Evolutionary conservation across 2,888 invertebrate genomes (phyloP), one percentile per base, ranked within the genome.

Genomic region (Lasioglossum vierecki): DNA sequence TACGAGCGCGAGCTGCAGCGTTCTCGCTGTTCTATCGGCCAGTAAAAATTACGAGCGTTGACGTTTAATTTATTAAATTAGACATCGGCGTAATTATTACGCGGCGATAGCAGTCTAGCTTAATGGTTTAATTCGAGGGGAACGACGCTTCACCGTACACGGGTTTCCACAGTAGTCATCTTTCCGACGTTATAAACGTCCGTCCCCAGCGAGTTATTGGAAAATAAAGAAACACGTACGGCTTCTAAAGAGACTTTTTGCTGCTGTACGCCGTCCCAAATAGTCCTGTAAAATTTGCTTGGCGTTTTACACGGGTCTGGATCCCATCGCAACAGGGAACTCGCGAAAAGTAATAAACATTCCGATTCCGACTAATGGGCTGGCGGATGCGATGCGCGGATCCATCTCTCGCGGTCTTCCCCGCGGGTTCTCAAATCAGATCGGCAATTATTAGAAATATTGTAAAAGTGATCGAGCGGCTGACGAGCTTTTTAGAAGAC

Each of bases 151-250:
- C 53, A 57, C 77, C 39, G 46, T 46, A 35, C 30, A 30, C n/a
- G n/a, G 49, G n/a, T 35, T 35, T 26, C 26, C 22, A 22, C 18
- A 15, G 39, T 57, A 8, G 22, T n/a, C 46, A 22, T 46, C 46
- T n/a, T n/a, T 49, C 68, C 70, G 77, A 77, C 70, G 77, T 70
- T 70, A 70, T 77, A 77, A 77, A 77, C 53, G 77, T 77, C 77
- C 77, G 39, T 39, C 35, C 46, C 26, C 9, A 8, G 11, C 39
- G 77, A 77, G 77, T 70, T 77, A 77, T 77, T 77, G 77, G 70
- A 77, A 77, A 77, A 68, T 77, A 77, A 77, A 77, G 70, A 41
- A 77, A 70, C 68, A 41, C 77, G 18, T 15, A 41, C 26, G 46
- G 66, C 70, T 35, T 53, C 26, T 30, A 26, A 77, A 77, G 49